Evolutionary conservation across 1,140 invertebrate species (phyloP), one percentile per base, ranked within the genome.

Genomic region (Heliconius melpomene): DNA sequence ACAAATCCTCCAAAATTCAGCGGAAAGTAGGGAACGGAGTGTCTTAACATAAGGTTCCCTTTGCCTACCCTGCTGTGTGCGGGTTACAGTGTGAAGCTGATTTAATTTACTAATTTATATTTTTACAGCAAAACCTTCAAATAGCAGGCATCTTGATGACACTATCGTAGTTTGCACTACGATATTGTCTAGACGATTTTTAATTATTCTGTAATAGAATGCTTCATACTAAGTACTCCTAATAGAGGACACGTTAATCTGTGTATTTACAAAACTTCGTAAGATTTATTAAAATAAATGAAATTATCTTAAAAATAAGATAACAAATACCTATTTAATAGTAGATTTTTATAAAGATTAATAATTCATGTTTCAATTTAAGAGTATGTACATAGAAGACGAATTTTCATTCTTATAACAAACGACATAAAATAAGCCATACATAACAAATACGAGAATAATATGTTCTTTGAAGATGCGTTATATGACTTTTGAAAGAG

Each of bases 181-280:
- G 8, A 57, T 23, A 57, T 2, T n/a, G 54, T 57, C 54, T 57
- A 57, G 54, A 57, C 11, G 0, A 57, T 57, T 57, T 57, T 57
- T 57, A n/a, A 57, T 57, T 57, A 57, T 57, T 57, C 54, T 57
- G 54, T 23, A 57, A 57, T 57, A 57, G 54, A n/a, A n/a, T 57
- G 23, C 54, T 57, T 29, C n/a, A 8, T 20, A 57, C n/a, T 57
- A 57, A 57, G 54, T 57, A 8, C n/a, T 57, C 23, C 54, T 57
- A 57, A 23, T 23, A 57, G n/a, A 23, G 7, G 54, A 6, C 18
- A 57, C 54, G 20, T 23, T 57, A 20, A 57, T 57, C n/a, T 57
- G 20, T 57, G 8, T 57, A 23, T 20, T 57, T 20, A 57, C 54
- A 23, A 23, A 57, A 57, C 54, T 57, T 57, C n/a, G 18, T 23